A percentile compares a stretch with the other conserved stretches of the same genome.
phyloP scores from a whole-genome alignment of 2,888 invertebrate genomes.

The Scotopteryx bipunctaria region DNA sequence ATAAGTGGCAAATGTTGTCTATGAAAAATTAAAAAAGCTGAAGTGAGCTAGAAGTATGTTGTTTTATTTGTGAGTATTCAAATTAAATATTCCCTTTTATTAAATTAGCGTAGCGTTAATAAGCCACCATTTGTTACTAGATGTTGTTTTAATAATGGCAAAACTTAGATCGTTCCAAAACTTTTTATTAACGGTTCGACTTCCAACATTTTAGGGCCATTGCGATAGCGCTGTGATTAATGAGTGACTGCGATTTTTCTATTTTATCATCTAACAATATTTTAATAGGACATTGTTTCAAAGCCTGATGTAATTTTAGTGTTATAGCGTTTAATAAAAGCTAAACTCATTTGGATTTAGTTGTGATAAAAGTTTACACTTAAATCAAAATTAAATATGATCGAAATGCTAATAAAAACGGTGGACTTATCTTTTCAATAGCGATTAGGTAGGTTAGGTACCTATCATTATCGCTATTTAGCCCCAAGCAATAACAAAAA shows the following conservation, averaged over 20 bases:
- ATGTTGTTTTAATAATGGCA: conserved; percentile 20
- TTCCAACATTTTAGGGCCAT: conserved; percentile 43
- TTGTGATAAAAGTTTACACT: neutral
- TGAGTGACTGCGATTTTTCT: conserved; percentile 44
- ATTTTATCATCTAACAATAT: conserved; percentile 5
- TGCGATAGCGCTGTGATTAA: conserved; percentile 63
- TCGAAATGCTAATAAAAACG: neutral
- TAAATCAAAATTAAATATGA: too few relatives aligned
- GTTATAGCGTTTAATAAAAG: too few relatives aligned
- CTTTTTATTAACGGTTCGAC: conserved; percentile 50
- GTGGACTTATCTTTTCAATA: conserved; percentile 1
- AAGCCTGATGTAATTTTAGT: too few relatives aligned
- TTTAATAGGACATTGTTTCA: neutral
- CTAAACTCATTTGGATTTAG: conserved; percentile 6
- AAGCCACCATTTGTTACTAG: conserved; percentile 15
- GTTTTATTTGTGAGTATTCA: conserved; percentile 11
- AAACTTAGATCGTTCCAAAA: conserved; percentile 30
- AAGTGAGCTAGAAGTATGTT: conserved; percentile 1
- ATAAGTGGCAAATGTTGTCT: conserved; percentile 6
- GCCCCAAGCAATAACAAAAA: conserved; percentile 31
- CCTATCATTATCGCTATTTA: conserved; percentile 17
- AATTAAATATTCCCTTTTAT: neutral
- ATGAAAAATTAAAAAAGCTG: conserved; percentile 7
- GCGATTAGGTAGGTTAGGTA: conserved; percentile 5
- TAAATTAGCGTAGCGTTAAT: neutral